Evolutionary conservation across 1,140 invertebrate genomes (phyloP).

Genomic region (Ceratina calcarata): DNA sequence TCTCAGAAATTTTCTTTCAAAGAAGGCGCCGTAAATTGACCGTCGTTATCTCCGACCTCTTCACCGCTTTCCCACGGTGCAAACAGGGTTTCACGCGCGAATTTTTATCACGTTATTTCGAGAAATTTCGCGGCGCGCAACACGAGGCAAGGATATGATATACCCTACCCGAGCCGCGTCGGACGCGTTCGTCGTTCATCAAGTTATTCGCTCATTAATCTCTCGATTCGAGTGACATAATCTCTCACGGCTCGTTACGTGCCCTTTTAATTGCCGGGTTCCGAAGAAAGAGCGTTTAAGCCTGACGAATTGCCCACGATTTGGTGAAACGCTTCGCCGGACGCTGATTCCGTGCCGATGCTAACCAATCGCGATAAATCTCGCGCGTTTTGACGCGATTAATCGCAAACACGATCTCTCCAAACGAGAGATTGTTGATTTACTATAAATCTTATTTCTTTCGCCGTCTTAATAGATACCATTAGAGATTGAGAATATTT

Average conservation of each 20-base stretch:
- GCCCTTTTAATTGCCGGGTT: slow-evolving; percentile 20
- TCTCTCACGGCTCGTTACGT: slow-evolving; percentile 23
- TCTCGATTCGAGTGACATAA: slow-evolving; percentile 19
- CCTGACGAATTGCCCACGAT: slow-evolving; percentile 41
- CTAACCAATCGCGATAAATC: slow-evolving; percentile 39
- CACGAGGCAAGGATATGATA: not conserved
- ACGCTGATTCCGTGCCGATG: not conserved
- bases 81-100: not conserved
- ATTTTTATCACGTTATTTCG: not conserved
- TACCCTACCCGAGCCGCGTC: not conserved
- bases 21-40: not conserved
- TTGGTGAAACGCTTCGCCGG: slow-evolving; percentile 2
- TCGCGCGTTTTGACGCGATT: slow-evolving; percentile 7
- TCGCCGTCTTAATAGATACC: not conserved
- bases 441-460: not conserved
- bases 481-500: not conserved
- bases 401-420: slow-evolving; percentile 19
- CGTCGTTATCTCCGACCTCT: slow-evolving; percentile 14
- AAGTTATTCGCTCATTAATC: slow-evolving; percentile 34
- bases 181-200: slow-evolving; percentile 15
- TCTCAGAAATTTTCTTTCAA: too few species aligned
- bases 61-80: slow-evolving; percentile 11
- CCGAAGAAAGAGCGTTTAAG: slow-evolving; percentile 23
- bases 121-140: slow-evolving; percentile 25
- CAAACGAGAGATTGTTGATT: not conserved